These are phyloP conservation scores for Drosophila ezoana DNA, from an alignment of 2,888 invertebrate genomes.

Conservation along the genomic window DNA sequence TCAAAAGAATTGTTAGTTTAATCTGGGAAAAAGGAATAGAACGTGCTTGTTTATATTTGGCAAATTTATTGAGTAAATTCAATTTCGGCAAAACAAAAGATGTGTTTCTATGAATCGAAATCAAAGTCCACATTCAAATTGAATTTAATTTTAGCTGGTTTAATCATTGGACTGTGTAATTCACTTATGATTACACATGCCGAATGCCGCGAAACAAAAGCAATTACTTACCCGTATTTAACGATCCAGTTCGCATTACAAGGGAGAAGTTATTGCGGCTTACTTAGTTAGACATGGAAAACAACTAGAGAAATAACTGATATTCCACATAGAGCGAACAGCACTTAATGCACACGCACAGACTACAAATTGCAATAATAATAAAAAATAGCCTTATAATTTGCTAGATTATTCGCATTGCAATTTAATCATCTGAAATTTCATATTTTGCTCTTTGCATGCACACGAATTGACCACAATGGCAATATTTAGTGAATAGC, in stretches of 20 bases:
- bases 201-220: conserved; percentile 8
- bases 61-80: neutral
- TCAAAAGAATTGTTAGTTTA: neutral
- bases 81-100: neutral
- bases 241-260: conserved; percentile 10
- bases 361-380: conserved; percentile 11
- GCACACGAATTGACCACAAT: conserved; percentile 1
- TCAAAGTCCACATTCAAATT: neutral
- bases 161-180: conserved; percentile 38
- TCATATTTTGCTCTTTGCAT: conserved; percentile 7
- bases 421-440: conserved; percentile 6
- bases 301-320: conserved; percentile 2
- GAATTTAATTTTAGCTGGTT: conserved; percentile 5
- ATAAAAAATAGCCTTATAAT: conserved; percentile 1
- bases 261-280: conserved; percentile 14
- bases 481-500: conserved; percentile 1
- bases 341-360: conserved; percentile 13
- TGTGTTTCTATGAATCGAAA: conserved; percentile 3
- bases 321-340: conserved; percentile 5
- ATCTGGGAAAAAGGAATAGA: neutral
- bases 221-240: conserved; percentile 35
- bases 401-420: conserved; percentile 1
- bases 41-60: neutral
- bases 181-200: conserved; percentile 38
- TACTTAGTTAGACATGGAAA: conserved; percentile 16